Evolutionary conservation across 2,113 vertebrate species (phyloP).

Genomic region (Turnix velox): DNA sequence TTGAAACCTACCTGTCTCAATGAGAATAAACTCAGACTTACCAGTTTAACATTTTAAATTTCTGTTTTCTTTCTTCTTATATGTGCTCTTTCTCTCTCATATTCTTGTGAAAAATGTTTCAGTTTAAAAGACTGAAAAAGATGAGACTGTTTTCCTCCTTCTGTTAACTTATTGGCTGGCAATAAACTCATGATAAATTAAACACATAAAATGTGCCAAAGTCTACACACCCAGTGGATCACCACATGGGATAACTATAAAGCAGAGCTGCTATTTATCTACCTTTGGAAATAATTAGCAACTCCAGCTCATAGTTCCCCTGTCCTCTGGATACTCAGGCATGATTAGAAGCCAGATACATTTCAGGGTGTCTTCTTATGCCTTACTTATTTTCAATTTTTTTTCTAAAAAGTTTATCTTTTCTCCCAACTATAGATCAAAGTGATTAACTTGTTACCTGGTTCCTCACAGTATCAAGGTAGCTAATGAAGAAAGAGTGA

Average conservation of each 20-base stretch:
- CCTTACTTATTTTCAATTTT: background rate
- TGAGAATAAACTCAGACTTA: background rate
- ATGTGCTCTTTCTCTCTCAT: background rate
- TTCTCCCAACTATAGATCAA: background rate
- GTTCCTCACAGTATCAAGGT: background rate
- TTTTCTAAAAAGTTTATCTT: background rate
- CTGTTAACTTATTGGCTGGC: constrained; percentile 20
- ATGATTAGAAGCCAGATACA: background rate
- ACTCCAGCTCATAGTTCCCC: background rate
- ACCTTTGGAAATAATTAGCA: constrained; percentile 56
- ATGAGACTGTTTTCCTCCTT: background rate
- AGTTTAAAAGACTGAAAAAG: background rate
- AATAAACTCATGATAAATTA: constrained; percentile 50
- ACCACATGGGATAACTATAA: constrained; percentile 41
- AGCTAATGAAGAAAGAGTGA: background rate
- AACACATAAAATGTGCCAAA: constrained; percentile 29
- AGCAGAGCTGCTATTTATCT: constrained; percentile 28
- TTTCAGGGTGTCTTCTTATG: background rate
- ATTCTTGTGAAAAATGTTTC: background rate
- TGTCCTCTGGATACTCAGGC: background rate
- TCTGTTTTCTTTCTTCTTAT: background rate
- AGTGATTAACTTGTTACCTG: background rate
- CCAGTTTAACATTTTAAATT: background rate
- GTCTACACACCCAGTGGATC: constrained; percentile 30
- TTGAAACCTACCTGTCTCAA: background rate